Percentiles rank a stretch among this genome's conserved stretches.
Conservation (phyloP, 2,888 invertebrate genomes). For the Erynnis tages region DNA sequence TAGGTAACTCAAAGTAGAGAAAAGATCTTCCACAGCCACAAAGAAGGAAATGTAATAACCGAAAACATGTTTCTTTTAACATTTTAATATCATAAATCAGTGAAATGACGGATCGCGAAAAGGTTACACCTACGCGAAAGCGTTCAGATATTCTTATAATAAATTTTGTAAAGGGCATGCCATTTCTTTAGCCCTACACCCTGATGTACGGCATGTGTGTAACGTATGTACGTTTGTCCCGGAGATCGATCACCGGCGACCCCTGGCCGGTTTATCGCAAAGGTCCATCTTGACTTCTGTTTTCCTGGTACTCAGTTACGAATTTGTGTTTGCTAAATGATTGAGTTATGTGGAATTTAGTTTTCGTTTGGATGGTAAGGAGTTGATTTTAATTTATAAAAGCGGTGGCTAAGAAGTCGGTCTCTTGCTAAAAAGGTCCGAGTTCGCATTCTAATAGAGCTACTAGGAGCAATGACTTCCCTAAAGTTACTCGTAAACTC, state of each 20-base stretch:
- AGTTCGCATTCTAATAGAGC: no score
- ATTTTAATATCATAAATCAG: constrained; percentile 19
- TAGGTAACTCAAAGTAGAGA: no score
- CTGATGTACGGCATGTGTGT: not conserved
- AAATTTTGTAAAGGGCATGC: constrained; percentile 21
- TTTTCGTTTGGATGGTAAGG: no score
- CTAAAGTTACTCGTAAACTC: no score
- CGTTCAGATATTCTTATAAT: constrained; percentile 16
- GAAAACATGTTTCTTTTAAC: constrained; percentile 2
- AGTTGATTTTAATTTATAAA: no score
- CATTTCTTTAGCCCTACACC: constrained; percentile 14
- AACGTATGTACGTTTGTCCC: not conserved
- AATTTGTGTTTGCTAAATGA: not conserved
- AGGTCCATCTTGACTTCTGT: constrained; percentile 13
- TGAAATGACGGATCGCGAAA: constrained; percentile 9
- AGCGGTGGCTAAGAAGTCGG: no score
- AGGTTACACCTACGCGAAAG: constrained; percentile 14
- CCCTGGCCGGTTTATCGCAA: constrained; percentile 15
- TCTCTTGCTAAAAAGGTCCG: no score
- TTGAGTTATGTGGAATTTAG: not conserved
- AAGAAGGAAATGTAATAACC: not conserved
- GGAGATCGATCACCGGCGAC: constrained; percentile 15
- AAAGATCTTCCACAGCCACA: not conserved
- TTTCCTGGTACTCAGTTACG: not conserved
- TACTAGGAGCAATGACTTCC: no score